Percentiles rank a stretch among this genome's conserved stretches.
phyloP scores from a whole-genome alignment of 1,140 invertebrate species.

The Rhyacophila brunnea region DNA sequence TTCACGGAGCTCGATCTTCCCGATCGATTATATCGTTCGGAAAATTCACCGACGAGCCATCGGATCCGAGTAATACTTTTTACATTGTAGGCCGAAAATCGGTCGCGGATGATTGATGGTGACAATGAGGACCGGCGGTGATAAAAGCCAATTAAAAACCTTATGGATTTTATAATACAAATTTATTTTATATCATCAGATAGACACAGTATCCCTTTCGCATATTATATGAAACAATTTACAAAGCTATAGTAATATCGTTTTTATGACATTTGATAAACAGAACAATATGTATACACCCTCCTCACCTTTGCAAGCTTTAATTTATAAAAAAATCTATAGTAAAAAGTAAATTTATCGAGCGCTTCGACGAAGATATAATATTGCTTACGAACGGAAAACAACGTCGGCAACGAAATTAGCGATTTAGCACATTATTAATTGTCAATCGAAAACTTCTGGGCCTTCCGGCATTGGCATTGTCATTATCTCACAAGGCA shows the following conservation, averaged over 20 bases:
- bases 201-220: conserved; percentile 57
- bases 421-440: conserved; percentile 20
- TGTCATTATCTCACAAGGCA: too few relatives aligned
- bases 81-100: too few relatives aligned
- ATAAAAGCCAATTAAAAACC: conserved; percentile 36
- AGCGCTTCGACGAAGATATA: conserved; percentile 49
- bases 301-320: conserved; percentile 56
- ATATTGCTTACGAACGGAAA: conserved; percentile 14
- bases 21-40: too few relatives aligned
- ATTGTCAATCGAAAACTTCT: conserved; percentile 18
- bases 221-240: conserved; percentile 57
- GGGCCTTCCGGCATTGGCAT: too few relatives aligned
- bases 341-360: conserved; percentile 45
- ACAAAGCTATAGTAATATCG: conserved; percentile 60
- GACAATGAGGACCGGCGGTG: too few relatives aligned
- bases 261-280: conserved; percentile 41
- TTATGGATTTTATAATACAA: conserved; percentile 52
- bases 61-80: too few relatives aligned
- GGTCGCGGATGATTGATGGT: too few relatives aligned
- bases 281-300: conserved; percentile 58
- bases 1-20: too few relatives aligned
- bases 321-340: conserved; percentile 48
- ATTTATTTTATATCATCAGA: conserved; percentile 57
- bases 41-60: too few relatives aligned
- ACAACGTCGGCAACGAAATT: conserved; percentile 22